Base-by-base conservation (phyloP, 2,797 vertebrate genomes). In the Taenioides sp. region DNA sequence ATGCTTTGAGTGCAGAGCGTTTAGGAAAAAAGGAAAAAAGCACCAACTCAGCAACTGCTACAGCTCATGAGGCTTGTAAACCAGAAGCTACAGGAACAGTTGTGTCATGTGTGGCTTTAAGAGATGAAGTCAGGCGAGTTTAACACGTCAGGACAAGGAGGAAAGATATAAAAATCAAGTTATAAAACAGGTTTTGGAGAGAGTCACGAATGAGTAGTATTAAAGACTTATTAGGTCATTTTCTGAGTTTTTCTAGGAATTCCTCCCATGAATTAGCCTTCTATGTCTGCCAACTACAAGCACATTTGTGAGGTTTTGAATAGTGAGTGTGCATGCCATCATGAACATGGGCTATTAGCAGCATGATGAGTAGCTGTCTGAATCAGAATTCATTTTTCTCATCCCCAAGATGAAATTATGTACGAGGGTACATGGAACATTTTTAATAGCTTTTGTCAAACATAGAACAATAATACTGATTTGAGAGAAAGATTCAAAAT, bases 51-150 rank as follows among this genome's bases (percentile, higher is more conserved):
- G 74, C 74, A 70, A 78, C 82, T 73, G 25, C 73, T 72, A 65
- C 74, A 66, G 75, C 23, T 82, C 49, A 49, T 34, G 60, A 76
- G 79, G 71, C 74, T 77, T 65, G 25, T 58, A 71, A 76, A 78
- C 71, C 49, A 47, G 28, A 50, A 65, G 70, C 79, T 70, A 76
- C 59, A 74, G 81, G 80, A 86, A 84, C n/a, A 79, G 64, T 79
- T 77, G 79, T 80, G 83, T 85, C 79, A 85, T 72, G 74, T 20
- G 61, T 70, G 73, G 80, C 72, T 65, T 68, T 76, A 65, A 72
- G 67, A 68, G 69, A 52, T 74, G 79, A 84, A 23, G 71, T 87
- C 78, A 61, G 7, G 7, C 3, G 43, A 34, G 27, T 47, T 55
- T 59, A 59, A 47, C 54, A 67, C 11, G 16, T 40, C 6, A 20